A percentile compares a stretch with the other conserved stretches of the same genome.
phyloP scores from a whole-genome alignment of 2,797 vertebrate genomes.

The Chanos chanos region DNA sequence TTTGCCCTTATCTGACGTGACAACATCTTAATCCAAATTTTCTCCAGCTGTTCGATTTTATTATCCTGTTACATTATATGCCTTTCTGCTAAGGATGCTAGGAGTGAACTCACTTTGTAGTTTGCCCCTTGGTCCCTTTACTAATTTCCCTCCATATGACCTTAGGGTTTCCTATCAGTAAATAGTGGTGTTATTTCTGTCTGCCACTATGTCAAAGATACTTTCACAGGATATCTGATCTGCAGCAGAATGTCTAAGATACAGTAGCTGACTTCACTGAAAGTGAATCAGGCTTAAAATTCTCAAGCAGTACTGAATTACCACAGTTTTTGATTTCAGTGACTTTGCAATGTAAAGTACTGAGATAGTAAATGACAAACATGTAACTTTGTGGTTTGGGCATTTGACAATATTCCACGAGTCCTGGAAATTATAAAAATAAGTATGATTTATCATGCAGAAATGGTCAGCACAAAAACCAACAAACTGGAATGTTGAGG shows the following conservation, averaged over 20 bases:
- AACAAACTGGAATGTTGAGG: not conserved
- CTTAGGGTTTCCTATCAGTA: not conserved
- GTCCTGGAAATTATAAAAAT: not conserved
- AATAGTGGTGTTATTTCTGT: not conserved
- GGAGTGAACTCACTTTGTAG: constrained; percentile 15
- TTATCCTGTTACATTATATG: constrained; percentile 21
- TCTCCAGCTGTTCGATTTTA: constrained; percentile 15
- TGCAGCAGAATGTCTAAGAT: not conserved
- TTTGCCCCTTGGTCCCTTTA: not conserved
- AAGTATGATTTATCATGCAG: not conserved
- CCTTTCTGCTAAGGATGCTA: not conserved
- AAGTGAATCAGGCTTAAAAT: constrained; percentile 19
- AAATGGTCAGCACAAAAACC: not conserved
- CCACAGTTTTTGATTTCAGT: too few species aligned
- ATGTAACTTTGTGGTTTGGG: not conserved
- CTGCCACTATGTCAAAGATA: not conserved
- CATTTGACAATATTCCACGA: not conserved
- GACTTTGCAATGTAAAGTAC: not conserved
- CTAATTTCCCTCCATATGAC: constrained; percentile 1
- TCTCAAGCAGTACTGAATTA: not conserved
- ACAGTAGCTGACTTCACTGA: constrained; percentile 11
- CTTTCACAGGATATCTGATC: not conserved
- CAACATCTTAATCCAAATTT: constrained; percentile 30
- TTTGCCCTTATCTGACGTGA: constrained; percentile 19
- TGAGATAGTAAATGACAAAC: not conserved